Evolutionary conservation across 2,797 vertebrate species (phyloP), one percentile per base, ranked within the genome.

Genomic region (Tiaroga cobitis): DNA sequence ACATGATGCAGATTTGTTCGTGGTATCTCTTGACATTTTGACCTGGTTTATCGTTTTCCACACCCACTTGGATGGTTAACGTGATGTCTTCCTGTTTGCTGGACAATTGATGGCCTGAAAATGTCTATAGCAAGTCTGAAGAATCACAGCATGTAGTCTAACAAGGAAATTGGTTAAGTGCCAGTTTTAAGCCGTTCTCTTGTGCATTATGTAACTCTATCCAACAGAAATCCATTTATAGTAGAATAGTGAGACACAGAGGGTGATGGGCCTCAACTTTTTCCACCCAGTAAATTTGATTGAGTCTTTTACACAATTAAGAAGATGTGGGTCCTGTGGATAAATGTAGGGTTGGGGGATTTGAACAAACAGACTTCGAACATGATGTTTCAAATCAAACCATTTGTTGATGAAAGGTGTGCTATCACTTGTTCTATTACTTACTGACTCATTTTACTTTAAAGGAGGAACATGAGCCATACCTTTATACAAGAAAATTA

Each of bases 151-250:
- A 54, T 87, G 80, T 82, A 79, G 69, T 88, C 59, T 87, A 81
- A 86, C 61, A 67, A 68, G 80, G 83, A 83, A 80, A 83, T 76
- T 85, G 87, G 80, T 82, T 76, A 37, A 68, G 43, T 80, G 84
- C 82, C 87, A 88, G 85, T 73, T 67, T 85, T 63, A 70, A 77
- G 59, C 68, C 63, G 49, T 79, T 77, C 74, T 84, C 70, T 67
- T 70, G 54, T 86, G 68, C 51, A 77, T 85, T 85, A 85, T 85
- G 72, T 76, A 89, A 77, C 74, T 18, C 67, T 56, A 51, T 65
- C 46, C 41, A 8, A 56, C 81, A 79, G 67, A 51, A 83, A 84
- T 56, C 78, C 69, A 49, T 88, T 84, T 82, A 84, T 86, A 82
- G 82, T 86, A 82, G 67, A 86, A 86, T n/a, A 65, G 46, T 8